phyloP scores from a whole-genome alignment of 2,888 invertebrate species.

The Cyclophora albipunctata region DNA sequence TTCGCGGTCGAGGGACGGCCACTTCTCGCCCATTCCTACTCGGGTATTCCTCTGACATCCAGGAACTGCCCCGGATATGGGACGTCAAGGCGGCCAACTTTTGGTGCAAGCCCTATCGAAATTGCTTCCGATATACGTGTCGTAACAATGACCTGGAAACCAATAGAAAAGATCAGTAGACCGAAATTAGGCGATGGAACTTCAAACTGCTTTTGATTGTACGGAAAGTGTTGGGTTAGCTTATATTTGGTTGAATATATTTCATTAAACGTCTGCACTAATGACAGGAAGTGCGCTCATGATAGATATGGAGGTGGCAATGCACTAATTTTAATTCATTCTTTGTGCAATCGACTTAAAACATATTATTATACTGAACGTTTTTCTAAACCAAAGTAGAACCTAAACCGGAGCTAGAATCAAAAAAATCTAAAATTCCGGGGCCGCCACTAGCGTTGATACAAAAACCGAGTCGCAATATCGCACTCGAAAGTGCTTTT shows the following conservation, averaged over 20 bases:
- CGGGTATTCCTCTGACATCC: constrained; percentile 48
- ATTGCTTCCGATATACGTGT: constrained; percentile 52
- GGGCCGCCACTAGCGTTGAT: too few relatives aligned
- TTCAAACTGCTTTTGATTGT: too few relatives aligned
- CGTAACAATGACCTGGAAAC: constrained; percentile 9
- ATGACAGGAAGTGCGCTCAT: too few relatives aligned
- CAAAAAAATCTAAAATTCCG: not conserved
- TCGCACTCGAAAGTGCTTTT: constrained; percentile 33
- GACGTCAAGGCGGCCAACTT: constrained; percentile 57
- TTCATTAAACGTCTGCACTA: too few relatives aligned
- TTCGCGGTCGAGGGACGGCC: constrained; percentile 32
- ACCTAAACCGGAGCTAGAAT: too few relatives aligned
- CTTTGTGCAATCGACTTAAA: too few relatives aligned
- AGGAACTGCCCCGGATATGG: constrained; percentile 65
- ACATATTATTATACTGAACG: too few relatives aligned
- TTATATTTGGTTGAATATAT: too few relatives aligned
- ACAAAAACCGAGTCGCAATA: constrained; percentile 3
- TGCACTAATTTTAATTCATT: too few relatives aligned
- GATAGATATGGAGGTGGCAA: too few relatives aligned
- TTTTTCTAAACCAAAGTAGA: too few relatives aligned
- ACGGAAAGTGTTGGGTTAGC: too few relatives aligned
- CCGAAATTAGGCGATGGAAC: not conserved
- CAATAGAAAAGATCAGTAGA: not conserved
- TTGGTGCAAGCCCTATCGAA: constrained; percentile 38
- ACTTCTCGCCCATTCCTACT: constrained; percentile 52